These are phyloP conservation scores for Thaumatotibia leucotreta DNA, from an alignment of 1,140 invertebrate genomes.

Conservation along the genomic window DNA sequence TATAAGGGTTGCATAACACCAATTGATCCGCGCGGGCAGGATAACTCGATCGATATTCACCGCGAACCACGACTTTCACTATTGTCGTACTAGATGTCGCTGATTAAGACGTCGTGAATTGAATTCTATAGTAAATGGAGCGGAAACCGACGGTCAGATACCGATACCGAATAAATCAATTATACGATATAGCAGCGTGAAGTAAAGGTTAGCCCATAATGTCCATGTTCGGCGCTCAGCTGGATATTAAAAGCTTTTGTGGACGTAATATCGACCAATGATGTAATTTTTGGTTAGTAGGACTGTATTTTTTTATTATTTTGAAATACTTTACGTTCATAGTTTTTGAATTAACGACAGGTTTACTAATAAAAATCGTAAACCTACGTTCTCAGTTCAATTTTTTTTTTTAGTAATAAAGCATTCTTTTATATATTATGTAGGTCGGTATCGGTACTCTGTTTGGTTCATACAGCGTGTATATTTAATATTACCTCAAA, in stretches of 20 bases:
- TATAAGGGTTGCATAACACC: neutral
- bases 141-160: conserved; percentile 24
- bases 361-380: too few species aligned
- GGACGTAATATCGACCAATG: neutral
- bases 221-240: neutral
- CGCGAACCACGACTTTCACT: conserved; percentile 46
- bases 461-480: too few species aligned
- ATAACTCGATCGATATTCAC: conserved; percentile 44
- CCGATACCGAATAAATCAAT: conserved; percentile 31
- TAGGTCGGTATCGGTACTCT: too few species aligned
- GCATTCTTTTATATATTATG: too few species aligned
- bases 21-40: conserved; percentile 18
- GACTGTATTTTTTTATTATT: neutral
- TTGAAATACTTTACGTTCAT: too few species aligned
- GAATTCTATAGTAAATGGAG: conserved; percentile 48
- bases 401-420: too few species aligned
- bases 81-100: conserved; percentile 37
- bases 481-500: too few species aligned
- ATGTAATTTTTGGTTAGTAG: neutral
- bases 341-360: too few species aligned
- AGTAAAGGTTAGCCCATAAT: neutral
- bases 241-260: neutral
- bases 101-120: conserved; percentile 38
- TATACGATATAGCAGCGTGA: conserved; percentile 18
- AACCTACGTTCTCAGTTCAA: too few species aligned